phyloP scores from a whole-genome alignment of 2,113 vertebrate genomes.

The Danio rerio region DNA sequence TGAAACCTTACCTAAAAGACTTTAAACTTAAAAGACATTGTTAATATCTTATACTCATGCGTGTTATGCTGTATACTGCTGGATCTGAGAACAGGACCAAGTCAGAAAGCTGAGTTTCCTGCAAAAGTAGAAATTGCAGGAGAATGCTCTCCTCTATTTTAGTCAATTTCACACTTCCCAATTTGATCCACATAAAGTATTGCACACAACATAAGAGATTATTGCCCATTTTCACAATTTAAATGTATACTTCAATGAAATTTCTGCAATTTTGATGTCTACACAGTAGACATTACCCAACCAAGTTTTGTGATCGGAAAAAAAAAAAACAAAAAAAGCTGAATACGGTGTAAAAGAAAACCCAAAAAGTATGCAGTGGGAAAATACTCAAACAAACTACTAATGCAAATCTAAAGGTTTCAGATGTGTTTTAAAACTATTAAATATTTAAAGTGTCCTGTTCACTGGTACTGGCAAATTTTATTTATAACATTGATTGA shows the following conservation, averaged over 20 bases:
- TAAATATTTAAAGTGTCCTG: neutral
- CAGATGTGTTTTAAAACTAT: neutral
- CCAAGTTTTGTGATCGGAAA: neutral
- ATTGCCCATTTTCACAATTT: neutral
- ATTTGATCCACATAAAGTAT: neutral
- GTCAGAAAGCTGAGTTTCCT: too few species aligned
- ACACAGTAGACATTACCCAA: neutral
- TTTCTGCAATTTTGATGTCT: neutral
- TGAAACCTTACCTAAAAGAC: too few species aligned
- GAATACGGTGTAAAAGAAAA: neutral
- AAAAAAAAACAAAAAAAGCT: neutral
- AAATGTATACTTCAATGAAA: neutral
- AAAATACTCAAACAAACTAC: too few species aligned
- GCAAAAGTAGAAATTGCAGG: too few species aligned
- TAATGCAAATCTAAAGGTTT: neutral
- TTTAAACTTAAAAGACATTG: neutral
- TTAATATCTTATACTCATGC: neutral
- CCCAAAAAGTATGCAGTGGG: neutral
- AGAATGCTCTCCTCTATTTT: too few species aligned
- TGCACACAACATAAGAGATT: neutral
- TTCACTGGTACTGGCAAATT: neutral
- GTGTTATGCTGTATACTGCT: neutral
- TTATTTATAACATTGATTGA: neutral
- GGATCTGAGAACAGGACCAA: neutral
- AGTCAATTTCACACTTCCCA: neutral